Conservation (phyloP, 2,113 vertebrate genomes). For the western clawed frog (Xenopus tropicalis) region DNA sequence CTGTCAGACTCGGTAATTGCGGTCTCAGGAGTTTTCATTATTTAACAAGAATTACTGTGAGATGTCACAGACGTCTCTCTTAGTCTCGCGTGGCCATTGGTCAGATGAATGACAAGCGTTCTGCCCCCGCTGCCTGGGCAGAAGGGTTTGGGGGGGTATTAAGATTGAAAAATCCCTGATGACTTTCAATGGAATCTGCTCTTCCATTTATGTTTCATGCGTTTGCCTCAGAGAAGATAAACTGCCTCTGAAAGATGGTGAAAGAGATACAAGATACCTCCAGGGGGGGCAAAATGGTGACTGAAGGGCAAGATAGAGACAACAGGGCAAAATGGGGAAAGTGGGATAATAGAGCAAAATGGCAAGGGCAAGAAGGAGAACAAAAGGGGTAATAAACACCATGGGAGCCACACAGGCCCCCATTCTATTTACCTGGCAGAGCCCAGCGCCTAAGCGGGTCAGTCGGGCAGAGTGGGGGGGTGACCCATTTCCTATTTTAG, state of each 20-base stretch:
- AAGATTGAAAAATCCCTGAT: not conserved
- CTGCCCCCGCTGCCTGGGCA: not conserved
- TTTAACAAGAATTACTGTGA: constrained; percentile 59
- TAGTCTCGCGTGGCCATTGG: constrained; percentile 6
- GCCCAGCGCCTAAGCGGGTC: too few relatives aligned
- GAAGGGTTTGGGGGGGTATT: not conserved
- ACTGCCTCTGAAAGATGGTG: too few relatives aligned
- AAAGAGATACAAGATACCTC: not conserved
- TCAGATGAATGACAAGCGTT: constrained; percentile 4
- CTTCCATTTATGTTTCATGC: too few relatives aligned
- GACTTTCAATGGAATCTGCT: not conserved
- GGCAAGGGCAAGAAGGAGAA: too few relatives aligned
- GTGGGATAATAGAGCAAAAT: too few relatives aligned
- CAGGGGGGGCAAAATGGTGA: not conserved
- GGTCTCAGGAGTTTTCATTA: constrained; percentile 76
- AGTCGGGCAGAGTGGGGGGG: too few relatives aligned
- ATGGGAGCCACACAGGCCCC: too few relatives aligned
- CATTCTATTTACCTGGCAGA: too few relatives aligned
- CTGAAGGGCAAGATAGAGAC: too few relatives aligned
- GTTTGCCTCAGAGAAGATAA: not conserved
- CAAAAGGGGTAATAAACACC: too few relatives aligned
- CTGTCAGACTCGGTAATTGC: constrained; percentile 72
- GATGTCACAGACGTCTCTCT: constrained; percentile 1
- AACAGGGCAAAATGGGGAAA: too few relatives aligned
- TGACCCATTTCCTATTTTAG: too few relatives aligned